Percentiles rank a stretch among this genome's conserved stretches.
These are phyloP conservation scores for Anomalospiza imberbis DNA, from an alignment of 2,797 vertebrate species.

Conservation along the genomic window DNA sequence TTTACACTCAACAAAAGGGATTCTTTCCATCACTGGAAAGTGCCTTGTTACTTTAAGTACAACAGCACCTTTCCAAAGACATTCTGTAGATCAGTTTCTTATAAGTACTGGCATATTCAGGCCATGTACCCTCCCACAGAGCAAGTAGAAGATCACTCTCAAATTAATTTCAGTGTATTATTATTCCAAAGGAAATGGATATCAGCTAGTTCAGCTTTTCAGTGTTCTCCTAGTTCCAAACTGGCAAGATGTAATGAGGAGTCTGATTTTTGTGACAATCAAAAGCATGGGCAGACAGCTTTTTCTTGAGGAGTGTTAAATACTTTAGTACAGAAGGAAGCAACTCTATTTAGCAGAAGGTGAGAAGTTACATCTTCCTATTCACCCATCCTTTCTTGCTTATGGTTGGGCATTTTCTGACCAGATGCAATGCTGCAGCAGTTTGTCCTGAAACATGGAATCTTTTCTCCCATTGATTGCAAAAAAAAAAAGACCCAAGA, in stretches of 20 bases:
- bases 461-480: background rate
- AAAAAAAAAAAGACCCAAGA: background rate
- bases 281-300: background rate
- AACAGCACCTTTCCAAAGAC: constrained; percentile 34
- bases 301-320: background rate
- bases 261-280: background rate
- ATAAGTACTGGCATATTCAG: constrained; percentile 47
- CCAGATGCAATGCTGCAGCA: background rate
- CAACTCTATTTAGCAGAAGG: background rate
- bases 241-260: background rate
- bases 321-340: background rate
- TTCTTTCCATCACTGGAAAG: background rate
- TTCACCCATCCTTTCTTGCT: background rate
- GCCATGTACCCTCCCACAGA: constrained; percentile 16
- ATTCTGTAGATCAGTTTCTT: constrained; percentile 3
- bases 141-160: constrained; percentile 37
- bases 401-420: background rate
- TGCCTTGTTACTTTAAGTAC: constrained; percentile 15
- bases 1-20: background rate
- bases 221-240: background rate
- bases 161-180: constrained; percentile 49
- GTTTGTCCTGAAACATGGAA: background rate
- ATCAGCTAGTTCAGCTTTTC: background rate
- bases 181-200: constrained; percentile 45
- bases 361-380: background rate